Evolutionary conservation across 2,888 invertebrate genomes (phyloP), one percentile per base, ranked within the genome.

Genomic region (Sarcophaga subvicina): DNA sequence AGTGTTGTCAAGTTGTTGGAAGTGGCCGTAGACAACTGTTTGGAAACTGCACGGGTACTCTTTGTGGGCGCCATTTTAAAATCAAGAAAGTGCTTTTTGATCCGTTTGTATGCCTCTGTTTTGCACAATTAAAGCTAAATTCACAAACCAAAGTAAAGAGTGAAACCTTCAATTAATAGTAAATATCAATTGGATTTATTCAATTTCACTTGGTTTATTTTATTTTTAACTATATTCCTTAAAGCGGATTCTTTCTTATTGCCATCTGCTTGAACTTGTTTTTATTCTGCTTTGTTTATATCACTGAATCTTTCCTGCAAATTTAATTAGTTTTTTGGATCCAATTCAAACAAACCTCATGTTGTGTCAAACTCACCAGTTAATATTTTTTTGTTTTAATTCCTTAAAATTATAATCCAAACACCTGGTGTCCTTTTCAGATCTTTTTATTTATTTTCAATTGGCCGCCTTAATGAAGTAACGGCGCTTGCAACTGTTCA

Each of bases 31-130:
- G 88, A 17, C 54, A 17, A 70, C 70, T 91, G 90, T 75, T 89
- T 90, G 76, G 91, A 73, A 80, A 90, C 88, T 81, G 90, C 90
- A 89, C 93, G 92, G 88, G 91, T 91, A 89, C 90, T 90, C 89
- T 92, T 93, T 86, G 91, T 90, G 85, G 93, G 92, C 90, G 93
- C 93, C 93, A 93, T 93, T 91, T 92, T 92, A 45, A 67, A 62
- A 62, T 37, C 37, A 37, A 37, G 37, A 37, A 37, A 37, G 37
- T 8, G 37, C 8, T 37, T 37, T 69, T 78, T 60, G 27, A 8
- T 37, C 70, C 71, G 73, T 45, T 49, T 27, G 6, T 62, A 69
- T 27, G 47, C 64, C 14, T 25, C 14, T 70, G 6, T 59, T 17
- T 59, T 25, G 5, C 25, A n/a, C 62, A 62, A 62, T 20, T n/a